Percentiles rank a stretch among this genome's conserved stretches.
These are phyloP conservation scores for Threskiornis aethiopicus DNA, from an alignment of 2,797 vertebrate genomes.

Conservation along the genomic window DNA sequence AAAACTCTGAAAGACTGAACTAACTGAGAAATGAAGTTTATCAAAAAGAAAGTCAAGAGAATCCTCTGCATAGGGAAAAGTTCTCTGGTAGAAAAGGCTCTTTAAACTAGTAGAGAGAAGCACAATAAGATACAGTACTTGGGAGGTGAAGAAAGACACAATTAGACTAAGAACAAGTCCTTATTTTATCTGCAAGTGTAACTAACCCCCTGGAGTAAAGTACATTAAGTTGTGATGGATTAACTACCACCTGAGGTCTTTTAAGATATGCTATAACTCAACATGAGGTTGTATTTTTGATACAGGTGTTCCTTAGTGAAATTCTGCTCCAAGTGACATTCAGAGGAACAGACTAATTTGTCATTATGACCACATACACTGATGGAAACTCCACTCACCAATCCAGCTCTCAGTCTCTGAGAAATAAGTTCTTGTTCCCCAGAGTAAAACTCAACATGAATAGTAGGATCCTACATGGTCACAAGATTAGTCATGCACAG, in stretches of 20 bases:
- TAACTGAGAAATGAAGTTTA: background rate
- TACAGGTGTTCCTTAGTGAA: background rate
- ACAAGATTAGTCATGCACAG: background rate
- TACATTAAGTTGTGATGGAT: background rate
- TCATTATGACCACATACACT: background rate
- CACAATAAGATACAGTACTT: background rate
- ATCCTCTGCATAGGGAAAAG: background rate
- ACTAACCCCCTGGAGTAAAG: background rate
- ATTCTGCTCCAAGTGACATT: background rate
- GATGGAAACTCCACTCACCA: background rate
- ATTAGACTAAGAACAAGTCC: background rate
- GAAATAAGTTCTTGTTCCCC: background rate
- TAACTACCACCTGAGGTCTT: background rate
- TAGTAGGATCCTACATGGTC: background rate
- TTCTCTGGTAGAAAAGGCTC: background rate
- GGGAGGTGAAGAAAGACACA: background rate
- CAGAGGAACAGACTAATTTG: background rate
- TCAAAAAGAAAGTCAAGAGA: background rate
- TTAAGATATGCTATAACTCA: background rate
- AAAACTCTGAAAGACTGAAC: background rate
- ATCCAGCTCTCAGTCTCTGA: background rate
- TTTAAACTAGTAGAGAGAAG: background rate
- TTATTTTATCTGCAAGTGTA: background rate
- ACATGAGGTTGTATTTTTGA: background rate
- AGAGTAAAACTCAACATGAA: background rate